These are phyloP conservation scores for Cremastinae sp. DNA, from an alignment of 2,888 invertebrate species.

Conservation along the genomic window DNA sequence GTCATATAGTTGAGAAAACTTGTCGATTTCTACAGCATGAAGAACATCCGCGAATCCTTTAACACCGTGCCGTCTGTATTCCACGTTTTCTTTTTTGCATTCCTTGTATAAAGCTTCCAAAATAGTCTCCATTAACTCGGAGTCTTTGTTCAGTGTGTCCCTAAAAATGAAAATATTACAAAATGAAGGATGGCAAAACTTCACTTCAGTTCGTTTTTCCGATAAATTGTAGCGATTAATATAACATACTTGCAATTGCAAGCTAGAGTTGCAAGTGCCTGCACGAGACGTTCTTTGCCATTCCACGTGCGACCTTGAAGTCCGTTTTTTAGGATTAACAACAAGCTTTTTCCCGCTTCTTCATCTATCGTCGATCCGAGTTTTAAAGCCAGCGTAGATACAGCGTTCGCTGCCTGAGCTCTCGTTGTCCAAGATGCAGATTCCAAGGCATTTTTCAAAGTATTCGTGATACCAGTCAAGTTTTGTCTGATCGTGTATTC, in stretches of 20 bases:
- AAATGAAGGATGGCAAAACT: no score
- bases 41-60: constrained; percentile 88
- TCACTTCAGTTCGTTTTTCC: no score
- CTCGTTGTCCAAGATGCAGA: constrained; percentile 95
- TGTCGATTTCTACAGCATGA: constrained; percentile 86
- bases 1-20: constrained; percentile 90
- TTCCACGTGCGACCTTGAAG: constrained; percentile 92
- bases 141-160: constrained; percentile 78
- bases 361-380: constrained; percentile 85
- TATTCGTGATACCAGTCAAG: constrained; percentile 86
- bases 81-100: constrained; percentile 89
- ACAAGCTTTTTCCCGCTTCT: constrained; percentile 84
- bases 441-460: constrained; percentile 87
- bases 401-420: constrained; percentile 90
- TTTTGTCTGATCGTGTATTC: constrained; percentile 89
- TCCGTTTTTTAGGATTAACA: constrained; percentile 86
- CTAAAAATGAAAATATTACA: no score
- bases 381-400: constrained; percentile 89
- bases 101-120: constrained; percentile 89
- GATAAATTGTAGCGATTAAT: no score
- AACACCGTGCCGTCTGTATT: constrained; percentile 88
- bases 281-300: constrained; percentile 92
- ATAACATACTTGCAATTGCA: constrained; percentile 85
- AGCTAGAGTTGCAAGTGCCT: constrained; percentile 88
- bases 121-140: constrained; percentile 80